These are phyloP conservation scores for Epirrhoe alternata DNA, from an alignment of 2,888 invertebrate genomes.

Conservation along the genomic window DNA sequence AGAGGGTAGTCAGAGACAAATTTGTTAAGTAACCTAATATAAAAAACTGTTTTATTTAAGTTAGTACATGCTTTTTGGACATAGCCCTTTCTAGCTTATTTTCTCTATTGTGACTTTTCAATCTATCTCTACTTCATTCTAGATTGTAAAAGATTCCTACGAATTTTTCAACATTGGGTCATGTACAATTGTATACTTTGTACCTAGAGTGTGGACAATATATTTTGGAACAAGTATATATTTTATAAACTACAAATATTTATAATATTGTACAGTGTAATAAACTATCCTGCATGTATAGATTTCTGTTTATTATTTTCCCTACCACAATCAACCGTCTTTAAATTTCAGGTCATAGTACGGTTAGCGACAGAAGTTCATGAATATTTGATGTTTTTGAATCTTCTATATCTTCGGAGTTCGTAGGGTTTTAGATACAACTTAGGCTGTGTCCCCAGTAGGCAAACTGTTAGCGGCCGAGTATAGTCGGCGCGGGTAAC, in stretches of 20 bases:
- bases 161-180: slow-evolving; percentile 67
- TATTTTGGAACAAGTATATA: slow-evolving; percentile 83
- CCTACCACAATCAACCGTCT: background rate
- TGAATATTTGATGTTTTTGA: no score
- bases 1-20: no score
- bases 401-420: no score
- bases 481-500: no score
- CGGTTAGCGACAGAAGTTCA: no score
- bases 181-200: slow-evolving; percentile 66
- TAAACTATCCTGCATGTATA: slow-evolving; percentile 83
- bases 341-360: no score
- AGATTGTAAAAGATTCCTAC: slow-evolving; percentile 51
- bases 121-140: slow-evolving; percentile 7
- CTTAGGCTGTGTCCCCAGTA: no score
- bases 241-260: slow-evolving; percentile 82
- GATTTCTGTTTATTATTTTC: slow-evolving; percentile 52
- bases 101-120: background rate
- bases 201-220: slow-evolving; percentile 79
- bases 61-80: background rate
- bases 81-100: background rate
- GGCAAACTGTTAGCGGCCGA: no score
- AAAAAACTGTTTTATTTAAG: no score
- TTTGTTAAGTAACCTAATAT: no score
- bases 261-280: slow-evolving; percentile 84
- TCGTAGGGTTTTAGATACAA: no score